Evolutionary conservation across 1,140 invertebrate species (phyloP), one percentile per base, ranked within the genome.

Genomic region (Dryas iulia): DNA sequence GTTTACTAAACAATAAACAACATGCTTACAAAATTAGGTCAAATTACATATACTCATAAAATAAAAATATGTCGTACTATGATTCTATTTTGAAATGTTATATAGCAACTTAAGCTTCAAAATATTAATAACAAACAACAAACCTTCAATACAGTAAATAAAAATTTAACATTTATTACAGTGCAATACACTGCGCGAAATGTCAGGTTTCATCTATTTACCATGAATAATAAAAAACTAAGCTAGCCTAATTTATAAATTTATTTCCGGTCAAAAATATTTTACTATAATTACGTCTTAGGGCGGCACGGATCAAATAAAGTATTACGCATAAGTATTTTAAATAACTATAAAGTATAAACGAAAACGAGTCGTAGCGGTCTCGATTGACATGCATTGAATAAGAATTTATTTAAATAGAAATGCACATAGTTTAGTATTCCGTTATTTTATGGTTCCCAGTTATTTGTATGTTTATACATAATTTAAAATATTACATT

Each of bases 291-390:
- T 63, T 62, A 62, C 53, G 24, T 53, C 30, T 53, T 59, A 62
- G 52, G 58, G 70, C 70, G 70, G 70, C 65, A 24, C 18, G 52
- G 58, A 72, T 72, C 70, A 72, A 72, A 63, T 72, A 39, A 62
- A 71, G 54, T 66, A 66, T 63, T 63, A 63, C 59, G 69, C 65
- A 63, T 66, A 62, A 31, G 53, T 71, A 66, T 72, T 73, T 73
- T 66, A 69, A 73, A 64, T 65, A 61, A 69, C 61, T 72, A 68
- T 61, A 61, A 66, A 61, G 62, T 62, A 68, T 66, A 69, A 65
- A 61, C 66, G 66, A 69, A 73, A 69, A 73, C 71, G 47, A 72
- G 71, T 69, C 71, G 58, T 54, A 69, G 71, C 71, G 66, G 71
- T 62, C 59, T 73, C 71, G 57, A 69, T 69, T 73, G 66, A 73